phyloP scores from a whole-genome alignment of 2,888 invertebrate species.

The Dryococelus australis region DNA sequence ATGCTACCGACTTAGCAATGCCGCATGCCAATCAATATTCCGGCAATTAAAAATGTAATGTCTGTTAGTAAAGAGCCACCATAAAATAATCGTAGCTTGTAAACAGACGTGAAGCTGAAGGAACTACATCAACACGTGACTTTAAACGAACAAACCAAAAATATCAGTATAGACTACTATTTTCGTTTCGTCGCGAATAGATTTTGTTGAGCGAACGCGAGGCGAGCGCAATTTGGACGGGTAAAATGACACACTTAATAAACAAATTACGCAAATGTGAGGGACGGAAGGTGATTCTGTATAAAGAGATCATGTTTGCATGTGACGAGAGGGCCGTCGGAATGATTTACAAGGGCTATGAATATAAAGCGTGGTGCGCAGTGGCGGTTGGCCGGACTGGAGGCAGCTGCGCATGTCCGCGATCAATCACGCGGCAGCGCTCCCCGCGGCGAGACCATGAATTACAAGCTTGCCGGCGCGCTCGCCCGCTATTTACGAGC shows the following conservation, averaged over 20 bases:
- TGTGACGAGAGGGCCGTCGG: constrained; percentile 16
- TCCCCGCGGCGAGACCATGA: background rate
- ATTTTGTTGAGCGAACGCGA: background rate
- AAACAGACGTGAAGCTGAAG: too few species aligned
- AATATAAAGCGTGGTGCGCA: background rate
- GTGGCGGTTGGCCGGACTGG: background rate
- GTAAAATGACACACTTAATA: background rate
- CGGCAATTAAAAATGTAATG: too few species aligned
- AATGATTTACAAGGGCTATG: constrained; percentile 1
- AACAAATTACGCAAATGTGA: constrained; percentile 9
- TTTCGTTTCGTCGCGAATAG: background rate
- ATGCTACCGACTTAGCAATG: too few species aligned
- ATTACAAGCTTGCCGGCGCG: constrained; percentile 1
- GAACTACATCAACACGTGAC: too few species aligned
- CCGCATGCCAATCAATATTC: too few species aligned
- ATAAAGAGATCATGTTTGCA: constrained; percentile 3
- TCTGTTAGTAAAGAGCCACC: too few species aligned
- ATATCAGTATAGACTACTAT: background rate
- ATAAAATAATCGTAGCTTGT: too few species aligned
- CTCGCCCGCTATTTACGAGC: background rate
- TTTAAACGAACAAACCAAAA: too few species aligned
- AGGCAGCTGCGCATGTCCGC: constrained; percentile 16
- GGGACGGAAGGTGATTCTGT: background rate
- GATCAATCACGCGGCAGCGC: constrained; percentile 16
- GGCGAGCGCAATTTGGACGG: background rate